phyloP scores from a whole-genome alignment of 1,140 invertebrate genomes.

The Delia radicum region DNA sequence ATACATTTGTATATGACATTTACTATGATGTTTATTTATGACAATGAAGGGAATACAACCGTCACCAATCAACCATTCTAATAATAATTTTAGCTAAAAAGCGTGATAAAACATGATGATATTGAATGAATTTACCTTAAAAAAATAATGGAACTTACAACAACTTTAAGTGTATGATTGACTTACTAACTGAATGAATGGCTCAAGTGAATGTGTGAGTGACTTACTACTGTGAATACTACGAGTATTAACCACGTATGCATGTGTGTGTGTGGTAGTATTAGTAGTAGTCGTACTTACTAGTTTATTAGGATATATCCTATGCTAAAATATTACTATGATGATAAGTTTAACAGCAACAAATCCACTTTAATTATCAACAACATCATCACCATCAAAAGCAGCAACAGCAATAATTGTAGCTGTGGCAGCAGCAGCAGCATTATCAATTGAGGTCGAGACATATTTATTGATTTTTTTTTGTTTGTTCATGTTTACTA shows the following conservation, averaged over 20 bases:
- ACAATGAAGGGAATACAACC: too few relatives aligned
- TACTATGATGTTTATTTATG: too few relatives aligned
- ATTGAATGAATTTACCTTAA: too few relatives aligned
- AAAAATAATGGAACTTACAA: too few relatives aligned
- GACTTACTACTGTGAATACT: neutral
- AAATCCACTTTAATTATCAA: slow-evolving; percentile 7
- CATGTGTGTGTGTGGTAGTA: neutral
- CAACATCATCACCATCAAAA: neutral
- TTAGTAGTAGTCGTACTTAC: too few relatives aligned
- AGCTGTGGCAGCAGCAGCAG: neutral
- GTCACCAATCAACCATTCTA: too few relatives aligned
- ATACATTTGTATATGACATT: too few relatives aligned
- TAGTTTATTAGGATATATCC: too few relatives aligned
- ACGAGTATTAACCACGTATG: neutral
- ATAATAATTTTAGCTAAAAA: too few relatives aligned
- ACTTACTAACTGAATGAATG: neutral
- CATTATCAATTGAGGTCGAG: slow-evolving; percentile 47
- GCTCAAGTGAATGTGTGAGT: neutral
- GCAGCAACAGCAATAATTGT: neutral
- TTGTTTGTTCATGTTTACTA: neutral
- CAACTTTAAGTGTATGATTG: neutral
- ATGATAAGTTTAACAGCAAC: neutral
- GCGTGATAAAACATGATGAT: too few relatives aligned
- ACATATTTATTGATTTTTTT: slow-evolving; percentile 53
- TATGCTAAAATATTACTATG: neutral